These are phyloP conservation scores for Protomyctophum bolini DNA, from an alignment of 2,113 vertebrate genomes.

Conservation along the genomic window DNA sequence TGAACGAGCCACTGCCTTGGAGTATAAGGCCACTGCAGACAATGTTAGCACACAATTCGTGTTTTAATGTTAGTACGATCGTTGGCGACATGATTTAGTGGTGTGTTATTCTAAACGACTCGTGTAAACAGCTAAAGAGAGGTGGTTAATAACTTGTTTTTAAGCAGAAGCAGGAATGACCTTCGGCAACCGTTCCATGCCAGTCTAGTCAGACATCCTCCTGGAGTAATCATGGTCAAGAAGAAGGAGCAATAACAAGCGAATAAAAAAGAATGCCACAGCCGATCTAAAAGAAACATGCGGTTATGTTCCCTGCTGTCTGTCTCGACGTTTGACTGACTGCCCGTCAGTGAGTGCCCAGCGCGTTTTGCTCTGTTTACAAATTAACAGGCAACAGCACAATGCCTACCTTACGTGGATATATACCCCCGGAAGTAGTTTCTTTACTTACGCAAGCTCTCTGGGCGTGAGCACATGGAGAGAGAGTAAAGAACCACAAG, in stretches of 20 bases:
- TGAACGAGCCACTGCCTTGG: too few species aligned
- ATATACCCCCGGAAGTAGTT: too few species aligned
- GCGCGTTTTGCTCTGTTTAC: neutral
- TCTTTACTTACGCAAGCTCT: neutral
- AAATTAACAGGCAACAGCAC: neutral
- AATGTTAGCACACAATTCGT: too few species aligned
- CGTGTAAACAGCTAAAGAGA: neutral
- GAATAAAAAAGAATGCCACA: constrained; percentile 2
- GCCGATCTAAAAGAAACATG: constrained; percentile 38
- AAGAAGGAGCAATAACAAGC: constrained; percentile 15
- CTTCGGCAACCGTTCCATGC: constrained; percentile 68
- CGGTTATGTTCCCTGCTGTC: constrained; percentile 7
- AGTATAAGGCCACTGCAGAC: too few species aligned
- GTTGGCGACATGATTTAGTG: neutral
- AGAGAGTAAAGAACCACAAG: neutral
- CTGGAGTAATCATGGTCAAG: constrained; percentile 60
- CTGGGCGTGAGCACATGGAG: neutral
- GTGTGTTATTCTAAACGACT: neutral
- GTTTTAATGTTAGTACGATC: too few species aligned
- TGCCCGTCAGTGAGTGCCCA: neutral
- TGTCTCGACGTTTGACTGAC: neutral
- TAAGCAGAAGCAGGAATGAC: constrained; percentile 48
- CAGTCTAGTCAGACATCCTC: constrained; percentile 45
- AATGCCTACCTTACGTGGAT: too few species aligned
- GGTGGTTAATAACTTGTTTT: neutral